Evolutionary conservation across 2,888 invertebrate species (phyloP), one percentile per base, ranked within the genome.

Genomic region (Nephrocerus scutellatus): DNA sequence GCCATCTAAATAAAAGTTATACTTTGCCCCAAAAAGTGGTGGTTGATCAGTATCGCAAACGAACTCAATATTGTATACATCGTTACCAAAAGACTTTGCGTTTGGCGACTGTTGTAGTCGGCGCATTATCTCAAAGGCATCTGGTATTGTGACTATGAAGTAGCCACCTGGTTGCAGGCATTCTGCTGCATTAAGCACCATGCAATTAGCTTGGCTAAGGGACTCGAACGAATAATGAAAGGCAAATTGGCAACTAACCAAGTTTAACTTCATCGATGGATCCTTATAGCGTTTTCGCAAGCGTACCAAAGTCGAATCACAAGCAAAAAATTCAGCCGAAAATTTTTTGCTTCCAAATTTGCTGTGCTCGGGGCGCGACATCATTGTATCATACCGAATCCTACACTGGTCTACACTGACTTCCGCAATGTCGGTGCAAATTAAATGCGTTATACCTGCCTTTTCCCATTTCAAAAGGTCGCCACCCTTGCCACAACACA

Each of bases 401-500:
- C 85, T 76, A 62, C 95, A 93, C 58, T 97, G 93, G 47, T 91
- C 81, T 18, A 98, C 77, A 2, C 96, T 93, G 0, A 89, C 82
- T 28, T 80, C 82, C 2, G 98, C 97, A 55, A 98, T 92, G 66
- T 98, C 95, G 30, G 86, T 84, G 70, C 90, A 91, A 40, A 93
- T 81, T 13, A 92, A 72, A 67, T 88, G 84, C 2, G 79, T 75
- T 33, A 93, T 85, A 43, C 77, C 71, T 2, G 77, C 84, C 62
- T 87, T 90, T 43, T 79, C 79, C 91, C 97, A 99, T 68, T 99
- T 99, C n/a, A 86, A 73, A 22, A 98, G 72, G 68, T 99, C 98
- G 3, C 98, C 98, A 14, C 98, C 98, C 74, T 99, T 99, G 2
- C 98, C 98, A 63, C 95, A 95, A 54, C 95, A 92, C 74, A 98